These are phyloP conservation scores for Trachymyrmex cornetzi DNA, from an alignment of 1,140 invertebrate species.

Conservation along the genomic window DNA sequence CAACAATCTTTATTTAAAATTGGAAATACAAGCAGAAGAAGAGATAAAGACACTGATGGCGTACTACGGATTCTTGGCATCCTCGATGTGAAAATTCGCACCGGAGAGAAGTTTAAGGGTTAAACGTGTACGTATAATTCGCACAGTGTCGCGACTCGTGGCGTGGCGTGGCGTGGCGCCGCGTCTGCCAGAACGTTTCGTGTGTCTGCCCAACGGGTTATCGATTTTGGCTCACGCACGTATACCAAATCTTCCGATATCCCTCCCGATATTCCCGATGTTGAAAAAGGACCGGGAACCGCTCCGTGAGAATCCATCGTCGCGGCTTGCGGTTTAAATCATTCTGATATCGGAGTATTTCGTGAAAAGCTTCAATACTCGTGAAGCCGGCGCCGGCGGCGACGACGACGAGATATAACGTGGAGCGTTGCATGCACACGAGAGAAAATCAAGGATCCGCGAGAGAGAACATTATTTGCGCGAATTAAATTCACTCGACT, in stretches of 20 bases:
- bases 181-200: conserved; percentile 65
- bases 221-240: conserved; percentile 73
- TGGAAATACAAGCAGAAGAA: background rate
- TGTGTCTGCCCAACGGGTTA: conserved; percentile 63
- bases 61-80: background rate
- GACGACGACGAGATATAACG: background rate
- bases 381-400: background rate
- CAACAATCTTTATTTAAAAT: background rate
- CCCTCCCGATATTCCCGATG: conserved; percentile 40
- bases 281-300: conserved; percentile 63
- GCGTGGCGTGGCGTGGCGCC: conserved; percentile 52
- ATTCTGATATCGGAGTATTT: background rate
- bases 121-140: conserved; percentile 12
- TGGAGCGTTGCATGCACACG: background rate
- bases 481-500: conserved; percentile 9
- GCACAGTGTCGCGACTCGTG: conserved; percentile 35
- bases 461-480: conserved; percentile 2
- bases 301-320: conserved; percentile 16
- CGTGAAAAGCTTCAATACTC: conserved; percentile 1
- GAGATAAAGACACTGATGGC: background rate
- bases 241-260: conserved; percentile 70
- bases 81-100: background rate
- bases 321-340: conserved; percentile 24
- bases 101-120: conserved; percentile 34
- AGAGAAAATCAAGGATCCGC: background rate